Evolutionary conservation across 1,140 invertebrate genomes (phyloP).

Genomic region (Pogonomyrmex californicus): DNA sequence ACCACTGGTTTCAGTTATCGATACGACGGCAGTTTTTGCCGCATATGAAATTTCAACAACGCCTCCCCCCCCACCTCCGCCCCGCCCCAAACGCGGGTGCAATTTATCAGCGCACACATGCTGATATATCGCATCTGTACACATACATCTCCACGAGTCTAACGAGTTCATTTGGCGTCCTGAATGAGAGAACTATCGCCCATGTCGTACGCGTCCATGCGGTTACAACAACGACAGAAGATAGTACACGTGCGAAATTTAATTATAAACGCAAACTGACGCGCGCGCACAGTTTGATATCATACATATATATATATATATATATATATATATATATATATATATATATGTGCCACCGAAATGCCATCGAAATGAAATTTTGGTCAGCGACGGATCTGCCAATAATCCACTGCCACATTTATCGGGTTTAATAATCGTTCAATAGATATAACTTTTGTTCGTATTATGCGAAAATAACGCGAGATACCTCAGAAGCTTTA

Average conservation of each 20-base stretch:
- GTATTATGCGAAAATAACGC: not conserved
- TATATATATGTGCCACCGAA: too few relatives aligned
- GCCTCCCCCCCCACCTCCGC: too few relatives aligned
- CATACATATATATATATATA: not conserved
- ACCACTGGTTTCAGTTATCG: conserved; percentile 18
- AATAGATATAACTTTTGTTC: not conserved
- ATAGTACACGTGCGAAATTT: conserved; percentile 69
- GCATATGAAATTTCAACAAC: conserved; percentile 48
- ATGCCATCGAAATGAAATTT: conserved; percentile 42
- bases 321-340: too few relatives aligned
- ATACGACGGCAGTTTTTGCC: conserved; percentile 40
- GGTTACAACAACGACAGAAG: conserved; percentile 28
- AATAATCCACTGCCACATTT: conserved; percentile 45
- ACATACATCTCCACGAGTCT: not conserved
- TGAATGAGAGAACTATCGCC: conserved; percentile 63
- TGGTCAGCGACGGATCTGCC: conserved; percentile 33
- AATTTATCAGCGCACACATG: conserved; percentile 53
- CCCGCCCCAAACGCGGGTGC: not conserved
- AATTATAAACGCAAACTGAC: conserved; percentile 66
- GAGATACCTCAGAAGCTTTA: not conserved
- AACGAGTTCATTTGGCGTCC: conserved; percentile 67
- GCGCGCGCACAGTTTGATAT: conserved; percentile 1
- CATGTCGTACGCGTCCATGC: conserved; percentile 3
- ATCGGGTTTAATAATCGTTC: not conserved
- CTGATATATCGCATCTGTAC: conserved; percentile 48